phyloP scores from a whole-genome alignment of 1,140 invertebrate species.

The Nomia melanderi region DNA sequence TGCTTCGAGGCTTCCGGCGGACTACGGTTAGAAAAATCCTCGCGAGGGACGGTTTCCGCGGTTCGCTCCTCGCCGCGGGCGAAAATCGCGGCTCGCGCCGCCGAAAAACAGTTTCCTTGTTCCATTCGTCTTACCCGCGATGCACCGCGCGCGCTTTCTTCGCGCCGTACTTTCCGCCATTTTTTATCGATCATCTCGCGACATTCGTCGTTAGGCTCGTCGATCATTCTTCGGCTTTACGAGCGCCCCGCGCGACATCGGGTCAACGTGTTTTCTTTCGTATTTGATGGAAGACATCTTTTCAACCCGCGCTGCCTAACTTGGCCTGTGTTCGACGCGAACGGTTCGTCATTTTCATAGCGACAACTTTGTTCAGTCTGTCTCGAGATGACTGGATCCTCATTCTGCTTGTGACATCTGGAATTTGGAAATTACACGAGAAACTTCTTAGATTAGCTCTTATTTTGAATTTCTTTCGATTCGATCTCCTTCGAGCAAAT shows the following conservation, averaged over 20 bases:
- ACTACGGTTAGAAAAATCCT: conserved; percentile 34
- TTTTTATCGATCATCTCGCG: conserved; percentile 7
- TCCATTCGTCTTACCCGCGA: not conserved
- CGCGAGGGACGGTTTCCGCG: conserved; percentile 7
- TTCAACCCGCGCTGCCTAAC: no score
- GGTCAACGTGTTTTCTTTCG: not conserved
- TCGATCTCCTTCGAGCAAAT: no score
- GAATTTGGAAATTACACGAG: no score
- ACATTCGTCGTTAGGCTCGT: not conserved
- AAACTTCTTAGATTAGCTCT: no score
- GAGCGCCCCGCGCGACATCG: not conserved
- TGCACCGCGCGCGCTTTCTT: not conserved
- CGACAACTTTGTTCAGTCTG: no score
- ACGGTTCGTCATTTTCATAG: no score
- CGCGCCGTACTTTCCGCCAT: not conserved
- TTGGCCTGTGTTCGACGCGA: no score
- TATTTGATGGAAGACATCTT: not conserved
- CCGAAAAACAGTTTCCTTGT: not conserved
- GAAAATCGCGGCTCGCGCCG: not conserved
- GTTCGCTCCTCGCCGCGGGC: not conserved
- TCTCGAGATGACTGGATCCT: no score
- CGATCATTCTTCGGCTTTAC: not conserved
- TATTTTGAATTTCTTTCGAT: no score
- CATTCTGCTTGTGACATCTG: no score
- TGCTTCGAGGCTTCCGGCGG: conserved; percentile 34